Evolutionary conservation across 2,797 vertebrate species (phyloP).

Genomic region (Spheniscus humboldti): DNA sequence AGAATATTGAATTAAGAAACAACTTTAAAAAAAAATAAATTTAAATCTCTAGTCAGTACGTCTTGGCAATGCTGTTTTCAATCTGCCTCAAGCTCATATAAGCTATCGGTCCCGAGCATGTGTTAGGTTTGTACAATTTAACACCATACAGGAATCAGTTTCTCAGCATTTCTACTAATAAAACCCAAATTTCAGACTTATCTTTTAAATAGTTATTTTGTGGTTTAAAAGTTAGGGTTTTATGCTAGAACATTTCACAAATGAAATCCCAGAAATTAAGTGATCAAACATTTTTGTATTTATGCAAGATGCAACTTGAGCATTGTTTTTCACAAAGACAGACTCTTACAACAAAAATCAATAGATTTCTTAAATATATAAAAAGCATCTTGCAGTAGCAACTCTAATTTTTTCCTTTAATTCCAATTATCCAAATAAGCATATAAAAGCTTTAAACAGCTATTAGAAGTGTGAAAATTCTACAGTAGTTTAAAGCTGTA

Average conservation of each 20-base stretch:
- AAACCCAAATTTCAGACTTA: not conserved
- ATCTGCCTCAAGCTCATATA: not conserved
- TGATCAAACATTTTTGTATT: not conserved
- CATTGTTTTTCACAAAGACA: not conserved
- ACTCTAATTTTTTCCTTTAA: not conserved
- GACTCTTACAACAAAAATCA: slow-evolving; percentile 10
- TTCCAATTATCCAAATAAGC: not conserved
- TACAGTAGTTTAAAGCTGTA: slow-evolving; percentile 5
- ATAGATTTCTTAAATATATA: not conserved
- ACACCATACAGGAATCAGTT: slow-evolving; percentile 9
- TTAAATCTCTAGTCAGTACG: slow-evolving; percentile 13
- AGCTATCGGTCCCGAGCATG: not conserved
- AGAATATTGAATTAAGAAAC: slow-evolving; percentile 61
- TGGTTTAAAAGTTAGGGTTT: not conserved
- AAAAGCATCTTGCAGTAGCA: slow-evolving; percentile 31
- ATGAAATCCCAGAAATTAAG: not conserved
- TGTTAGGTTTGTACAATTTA: slow-evolving; percentile 11
- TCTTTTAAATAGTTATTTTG: not conserved
- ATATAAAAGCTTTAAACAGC: not conserved
- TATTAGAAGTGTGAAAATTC: not conserved
- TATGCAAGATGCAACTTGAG: slow-evolving; percentile 32
- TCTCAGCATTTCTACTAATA: not conserved
- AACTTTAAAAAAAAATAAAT: not conserved
- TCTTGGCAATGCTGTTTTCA: slow-evolving; percentile 27
- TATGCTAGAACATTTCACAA: not conserved